Evolutionary conservation across 2,113 vertebrate species (phyloP), one percentile per base, ranked within the genome.

Genomic region (Scatophagus argus): DNA sequence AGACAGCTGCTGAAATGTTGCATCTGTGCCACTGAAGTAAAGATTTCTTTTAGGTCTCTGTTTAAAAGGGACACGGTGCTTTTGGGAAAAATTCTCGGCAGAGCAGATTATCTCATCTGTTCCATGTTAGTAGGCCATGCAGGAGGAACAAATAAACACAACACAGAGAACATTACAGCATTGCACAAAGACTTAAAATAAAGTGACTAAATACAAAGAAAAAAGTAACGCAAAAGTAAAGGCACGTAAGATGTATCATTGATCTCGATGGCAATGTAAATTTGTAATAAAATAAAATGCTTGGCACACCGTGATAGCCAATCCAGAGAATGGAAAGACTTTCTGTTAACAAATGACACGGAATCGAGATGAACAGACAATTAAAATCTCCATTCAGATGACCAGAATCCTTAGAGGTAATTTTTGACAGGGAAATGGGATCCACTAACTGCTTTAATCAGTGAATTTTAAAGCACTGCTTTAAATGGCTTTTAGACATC

Each of bases 181-280:
- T 62, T 71, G 59, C 34, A 72, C 64, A 66, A 39, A 87, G 74
- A 52, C 73, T 74, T 77, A 46, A 65, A 70, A 78, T 41, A 34
- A 63, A 80, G 43, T 10, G n/a, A 23, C 51, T 54, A 52, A 67
- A 54, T 11, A 59, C 27, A 70, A 36, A 44, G 23, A 29, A 63
- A 67, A 66, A 74, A 69, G 4, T 4, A 59, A 74, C 1, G 8
- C 19, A 61, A 74, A 77, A 73, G 49, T 60, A 69, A 74, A 81
- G 77, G 59, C 65, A 72, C 34, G 3, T 8, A 49, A 44, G 36
- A 46, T 54, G 29, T 74, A 38, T 39, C 5, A 19, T 76, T 72
- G 23, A 64, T 76, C 49, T 79, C 6, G 5, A 31, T 11, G 3
- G 41, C 51, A 69, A 74, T 62, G 70, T 32, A 43, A 74, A 39